Conservation (phyloP, 92 coral and sea anemone species). For the Paragorgia papillata region DNA sequence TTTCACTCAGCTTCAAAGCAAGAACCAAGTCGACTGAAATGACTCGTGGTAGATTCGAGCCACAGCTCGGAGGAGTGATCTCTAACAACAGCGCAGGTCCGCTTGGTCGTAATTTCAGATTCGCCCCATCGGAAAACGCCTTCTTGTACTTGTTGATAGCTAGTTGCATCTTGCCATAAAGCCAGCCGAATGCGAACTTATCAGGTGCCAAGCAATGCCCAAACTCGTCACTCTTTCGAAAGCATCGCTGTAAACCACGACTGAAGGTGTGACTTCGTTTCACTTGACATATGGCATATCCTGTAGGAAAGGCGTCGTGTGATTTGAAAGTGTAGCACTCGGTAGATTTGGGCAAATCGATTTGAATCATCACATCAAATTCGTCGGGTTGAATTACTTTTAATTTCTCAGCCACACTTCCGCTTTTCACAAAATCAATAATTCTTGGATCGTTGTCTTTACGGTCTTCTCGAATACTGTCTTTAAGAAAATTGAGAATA, state of each 20-base stretch:
- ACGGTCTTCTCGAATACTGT: not conserved
- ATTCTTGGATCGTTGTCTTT: conserved; percentile 13
- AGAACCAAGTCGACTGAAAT: conserved; percentile 36
- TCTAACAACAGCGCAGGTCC: conserved; percentile 36
- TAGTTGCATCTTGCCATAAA: conserved; percentile 7
- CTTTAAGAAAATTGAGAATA: conserved; percentile 1
- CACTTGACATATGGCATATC: conserved; percentile 32
- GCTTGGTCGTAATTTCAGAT: conserved; percentile 20
- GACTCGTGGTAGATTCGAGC: not conserved
- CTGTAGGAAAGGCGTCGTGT: conserved; percentile 25
- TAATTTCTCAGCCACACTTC: conserved; percentile 25
- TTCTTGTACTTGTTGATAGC: conserved; percentile 15
- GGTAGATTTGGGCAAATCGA: not conserved
- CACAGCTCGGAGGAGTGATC: not conserved
- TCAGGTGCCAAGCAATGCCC: conserved; percentile 30
- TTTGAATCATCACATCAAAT: conserved; percentile 28
- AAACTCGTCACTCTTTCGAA: conserved; percentile 23
- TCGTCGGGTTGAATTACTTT: conserved; percentile 42
- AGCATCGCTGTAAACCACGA: not conserved
- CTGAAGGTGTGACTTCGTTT: not conserved
- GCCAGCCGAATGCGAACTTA: conserved; percentile 29
- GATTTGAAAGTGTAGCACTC: conserved; percentile 11
- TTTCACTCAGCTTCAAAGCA: conserved; percentile 14
- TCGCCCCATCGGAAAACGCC: not conserved
- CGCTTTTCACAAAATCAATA: conserved; percentile 25